Conservation (phyloP, 2,888 invertebrate genomes). For the Drosophila macrospina region DNA sequence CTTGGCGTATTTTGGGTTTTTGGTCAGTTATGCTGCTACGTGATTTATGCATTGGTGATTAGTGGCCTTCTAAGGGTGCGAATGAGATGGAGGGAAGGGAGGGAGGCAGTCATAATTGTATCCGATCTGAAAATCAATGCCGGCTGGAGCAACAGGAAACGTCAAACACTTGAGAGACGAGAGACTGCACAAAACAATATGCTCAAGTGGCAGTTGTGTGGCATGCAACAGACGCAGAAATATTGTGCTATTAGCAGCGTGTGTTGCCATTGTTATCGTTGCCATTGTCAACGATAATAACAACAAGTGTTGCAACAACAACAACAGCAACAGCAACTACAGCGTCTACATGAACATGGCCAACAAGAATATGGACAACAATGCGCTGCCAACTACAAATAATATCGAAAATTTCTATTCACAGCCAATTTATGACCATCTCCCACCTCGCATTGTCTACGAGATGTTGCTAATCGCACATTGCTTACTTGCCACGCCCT, state of each 20-base stretch:
- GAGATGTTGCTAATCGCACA: conserved; percentile 9
- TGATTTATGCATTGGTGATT: conserved; percentile 67
- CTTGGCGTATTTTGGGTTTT: conserved; percentile 25
- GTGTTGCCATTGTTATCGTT: conserved; percentile 56
- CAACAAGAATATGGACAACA: conserved; percentile 30
- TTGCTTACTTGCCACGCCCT: not conserved
- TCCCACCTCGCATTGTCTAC: not conserved
- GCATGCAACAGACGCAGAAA: conserved; percentile 28
- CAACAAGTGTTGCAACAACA: conserved; percentile 28
- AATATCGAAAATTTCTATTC: conserved; percentile 18
- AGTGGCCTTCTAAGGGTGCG: conserved; percentile 22
- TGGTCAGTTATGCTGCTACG: conserved; percentile 33
- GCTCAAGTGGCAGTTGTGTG: conserved; percentile 44
- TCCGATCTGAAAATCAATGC: conserved; percentile 46
- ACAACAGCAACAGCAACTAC: conserved; percentile 21
- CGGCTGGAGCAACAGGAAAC: conserved; percentile 59
- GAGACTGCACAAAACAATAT: conserved; percentile 57
- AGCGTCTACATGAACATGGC: conserved; percentile 11
- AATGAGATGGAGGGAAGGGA: too few species aligned
- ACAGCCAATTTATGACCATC: conserved; percentile 9
- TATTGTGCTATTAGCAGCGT: conserved; percentile 34
- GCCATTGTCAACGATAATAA: conserved; percentile 59
- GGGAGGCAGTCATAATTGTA: conserved; percentile 41
- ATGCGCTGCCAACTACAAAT: conserved; percentile 40
- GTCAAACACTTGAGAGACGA: conserved; percentile 63